These are phyloP conservation scores for Sycon ciliatum DNA, from an alignment of 37 sponge, comb jelly and placozoan genomes.

Conservation along the genomic window DNA sequence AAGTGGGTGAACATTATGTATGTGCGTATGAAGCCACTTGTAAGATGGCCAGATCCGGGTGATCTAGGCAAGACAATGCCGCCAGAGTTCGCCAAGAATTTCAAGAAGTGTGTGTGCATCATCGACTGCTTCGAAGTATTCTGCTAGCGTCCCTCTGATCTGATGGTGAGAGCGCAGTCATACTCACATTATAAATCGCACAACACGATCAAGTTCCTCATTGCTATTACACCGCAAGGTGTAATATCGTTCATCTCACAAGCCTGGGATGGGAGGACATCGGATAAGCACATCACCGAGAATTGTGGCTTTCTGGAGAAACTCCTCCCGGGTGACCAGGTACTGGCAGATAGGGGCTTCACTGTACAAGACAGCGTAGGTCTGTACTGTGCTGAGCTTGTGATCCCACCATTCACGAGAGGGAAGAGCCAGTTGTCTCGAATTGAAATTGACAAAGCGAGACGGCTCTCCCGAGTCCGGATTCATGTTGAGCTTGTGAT, in stretches of 20 bases:
- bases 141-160: slow-evolving; percentile 14
- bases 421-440: slow-evolving; percentile 52
- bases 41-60: slow-evolving; percentile 12
- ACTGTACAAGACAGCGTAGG: slow-evolving; percentile 31
- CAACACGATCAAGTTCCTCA: slow-evolving; percentile 13
- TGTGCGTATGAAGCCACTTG: neutral
- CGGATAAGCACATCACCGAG: slow-evolving; percentile 46
- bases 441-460: slow-evolving; percentile 35
- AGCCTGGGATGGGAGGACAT: slow-evolving; percentile 56
- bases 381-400: slow-evolving; percentile 35
- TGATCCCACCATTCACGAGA: slow-evolving; percentile 39
- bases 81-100: slow-evolving; percentile 32
- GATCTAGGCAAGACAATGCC: slow-evolving; percentile 39
- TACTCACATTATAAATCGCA: neutral
- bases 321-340: slow-evolving; percentile 16
- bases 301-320: slow-evolving; percentile 42
- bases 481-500: slow-evolving; percentile 62
- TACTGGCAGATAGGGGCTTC: slow-evolving; percentile 55
- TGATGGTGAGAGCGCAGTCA: slow-evolving; percentile 16
- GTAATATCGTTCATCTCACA: slow-evolving; percentile 2
- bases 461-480: slow-evolving; percentile 31
- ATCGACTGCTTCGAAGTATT: slow-evolving; percentile 60
- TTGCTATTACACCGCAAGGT: slow-evolving; percentile 10
- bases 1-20: neutral
- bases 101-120: slow-evolving; percentile 27